These are phyloP conservation scores for Polypedilum vanderplanki DNA, from an alignment of 1,140 invertebrate species.

Conservation along the genomic window DNA sequence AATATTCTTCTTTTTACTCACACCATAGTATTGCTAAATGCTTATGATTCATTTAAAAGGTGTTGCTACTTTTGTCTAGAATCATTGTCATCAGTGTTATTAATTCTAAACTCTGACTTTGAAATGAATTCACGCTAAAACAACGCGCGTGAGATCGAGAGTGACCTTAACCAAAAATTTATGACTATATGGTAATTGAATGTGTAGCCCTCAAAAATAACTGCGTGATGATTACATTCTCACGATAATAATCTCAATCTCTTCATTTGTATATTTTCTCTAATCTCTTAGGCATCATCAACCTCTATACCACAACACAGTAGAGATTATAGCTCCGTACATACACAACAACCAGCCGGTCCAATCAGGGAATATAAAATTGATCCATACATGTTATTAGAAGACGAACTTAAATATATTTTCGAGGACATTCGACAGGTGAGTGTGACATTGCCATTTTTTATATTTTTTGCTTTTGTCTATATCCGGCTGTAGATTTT, in stretches of 20 bases:
- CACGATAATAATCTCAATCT: neutral
- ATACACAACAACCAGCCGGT: conserved; percentile 61
- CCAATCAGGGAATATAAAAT: conserved; percentile 65
- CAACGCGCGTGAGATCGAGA: too few relatives aligned
- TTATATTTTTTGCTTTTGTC: neutral
- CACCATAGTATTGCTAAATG: too few relatives aligned
- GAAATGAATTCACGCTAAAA: too few relatives aligned
- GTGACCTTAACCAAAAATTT: neutral
- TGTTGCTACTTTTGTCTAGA: too few relatives aligned
- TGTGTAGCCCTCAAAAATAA: neutral
- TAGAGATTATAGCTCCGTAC: conserved; percentile 53
- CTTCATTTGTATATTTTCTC: conserved; percentile 34
- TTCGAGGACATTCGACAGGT: conserved; percentile 77
- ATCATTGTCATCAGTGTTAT: too few relatives aligned
- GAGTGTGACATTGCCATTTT: conserved; percentile 38
- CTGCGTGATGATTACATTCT: neutral
- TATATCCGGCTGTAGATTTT: neutral
- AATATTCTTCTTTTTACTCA: too few relatives aligned
- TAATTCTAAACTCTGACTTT: too few relatives aligned
- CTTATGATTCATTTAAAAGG: too few relatives aligned
- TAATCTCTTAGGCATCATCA: conserved; percentile 42
- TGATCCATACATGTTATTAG: conserved; percentile 76
- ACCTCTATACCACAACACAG: conserved; percentile 43
- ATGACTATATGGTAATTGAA: conserved; percentile 6
- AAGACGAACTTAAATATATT: conserved; percentile 75